Conservation (phyloP, 2,113 vertebrate species). For the Prionailurus bengalensis region DNA sequence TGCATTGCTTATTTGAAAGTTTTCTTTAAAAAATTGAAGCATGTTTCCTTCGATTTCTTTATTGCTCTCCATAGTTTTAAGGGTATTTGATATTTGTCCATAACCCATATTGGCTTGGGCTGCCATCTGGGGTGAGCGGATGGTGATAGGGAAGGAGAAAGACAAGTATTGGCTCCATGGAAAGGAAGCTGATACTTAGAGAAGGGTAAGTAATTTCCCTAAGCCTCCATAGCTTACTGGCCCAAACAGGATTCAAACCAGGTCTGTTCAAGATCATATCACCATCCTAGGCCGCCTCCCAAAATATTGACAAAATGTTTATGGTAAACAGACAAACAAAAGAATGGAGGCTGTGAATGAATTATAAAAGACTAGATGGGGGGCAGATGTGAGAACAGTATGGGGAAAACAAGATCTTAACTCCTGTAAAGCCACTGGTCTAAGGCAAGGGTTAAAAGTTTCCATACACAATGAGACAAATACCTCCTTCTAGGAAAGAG, state of each 20-base stretch:
- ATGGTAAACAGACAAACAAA: neutral
- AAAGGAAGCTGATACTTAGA: neutral
- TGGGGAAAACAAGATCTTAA: neutral
- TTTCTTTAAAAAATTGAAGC: neutral
- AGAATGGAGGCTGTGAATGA: neutral
- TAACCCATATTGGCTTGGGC: neutral
- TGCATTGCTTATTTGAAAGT: neutral
- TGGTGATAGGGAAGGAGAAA: neutral
- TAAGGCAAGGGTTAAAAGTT: neutral
- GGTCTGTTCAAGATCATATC: neutral
- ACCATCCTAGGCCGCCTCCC: neutral
- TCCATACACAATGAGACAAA: neutral
- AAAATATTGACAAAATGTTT: neutral
- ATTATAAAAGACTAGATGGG: neutral
- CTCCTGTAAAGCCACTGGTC: neutral
- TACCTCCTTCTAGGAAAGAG: neutral
- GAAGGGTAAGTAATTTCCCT: neutral
- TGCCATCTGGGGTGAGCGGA: neutral
- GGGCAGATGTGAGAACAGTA: neutral
- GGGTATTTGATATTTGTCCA: neutral
- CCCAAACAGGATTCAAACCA: neutral
- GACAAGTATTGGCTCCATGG: neutral
- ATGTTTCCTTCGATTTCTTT: neutral
- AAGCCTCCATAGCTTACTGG: fast-evolving
- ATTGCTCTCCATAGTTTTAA: neutral